A percentile compares a stretch with the other conserved stretches of the same genome.
These are phyloP conservation scores for Daktulosphaira vitifoliae DNA, from an alignment of 1,140 invertebrate species.

Conservation along the genomic window DNA sequence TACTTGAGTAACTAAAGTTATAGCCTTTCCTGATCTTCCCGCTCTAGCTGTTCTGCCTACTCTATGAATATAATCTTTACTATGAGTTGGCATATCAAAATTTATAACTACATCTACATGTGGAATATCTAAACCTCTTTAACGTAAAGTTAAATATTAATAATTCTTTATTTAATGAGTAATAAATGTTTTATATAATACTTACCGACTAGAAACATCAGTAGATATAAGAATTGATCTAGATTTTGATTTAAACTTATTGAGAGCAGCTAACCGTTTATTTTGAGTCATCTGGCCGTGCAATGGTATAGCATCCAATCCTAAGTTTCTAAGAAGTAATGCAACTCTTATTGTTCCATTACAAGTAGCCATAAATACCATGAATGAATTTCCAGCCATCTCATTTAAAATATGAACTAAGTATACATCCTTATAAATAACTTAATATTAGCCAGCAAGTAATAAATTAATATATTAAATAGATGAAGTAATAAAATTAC, in stretches of 20 bases:
- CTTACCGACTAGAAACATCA: constrained; percentile 89
- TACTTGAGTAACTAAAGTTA: constrained; percentile 75
- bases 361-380: constrained; percentile 95
- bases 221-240: constrained; percentile 88
- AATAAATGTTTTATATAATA: constrained; percentile 24
- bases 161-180: not conserved
- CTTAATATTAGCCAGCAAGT: not conserved
- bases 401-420: constrained; percentile 94
- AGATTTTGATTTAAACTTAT: constrained; percentile 86
- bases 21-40: constrained; percentile 72
- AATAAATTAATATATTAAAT: not conserved
- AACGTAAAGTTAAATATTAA: not conserved
- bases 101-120: constrained; percentile 97
- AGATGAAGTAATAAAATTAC: constrained; percentile 44
- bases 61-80: constrained; percentile 93
- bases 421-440: constrained; percentile 76
- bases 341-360: constrained; percentile 82
- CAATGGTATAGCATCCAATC: constrained; percentile 84
- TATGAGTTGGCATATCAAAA: constrained; percentile 92
- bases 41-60: constrained; percentile 94
- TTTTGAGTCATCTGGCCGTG: constrained; percentile 97
- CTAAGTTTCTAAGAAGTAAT: constrained; percentile 76
- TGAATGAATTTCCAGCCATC: constrained; percentile 90
- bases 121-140: constrained; percentile 94
- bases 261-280: constrained; percentile 80